Percentiles rank a stretch among this genome's conserved stretches.
These are phyloP conservation scores for Solea solea DNA, from an alignment of 2,113 vertebrate genomes.

Conservation along the genomic window DNA sequence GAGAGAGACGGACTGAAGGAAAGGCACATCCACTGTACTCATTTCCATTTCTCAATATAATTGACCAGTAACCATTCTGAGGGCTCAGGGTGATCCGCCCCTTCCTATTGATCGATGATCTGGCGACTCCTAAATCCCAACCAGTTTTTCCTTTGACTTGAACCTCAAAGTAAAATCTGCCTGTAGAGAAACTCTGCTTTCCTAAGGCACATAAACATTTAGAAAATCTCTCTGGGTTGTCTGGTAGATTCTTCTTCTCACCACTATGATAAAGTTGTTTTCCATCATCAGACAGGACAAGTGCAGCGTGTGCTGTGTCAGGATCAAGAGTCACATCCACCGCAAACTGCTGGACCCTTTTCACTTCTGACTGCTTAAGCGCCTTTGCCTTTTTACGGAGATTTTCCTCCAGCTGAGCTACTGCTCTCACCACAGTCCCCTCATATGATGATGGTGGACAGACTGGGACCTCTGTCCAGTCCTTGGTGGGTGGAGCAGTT, in stretches of 20 bases:
- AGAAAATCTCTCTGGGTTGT: slow-evolving; percentile 25
- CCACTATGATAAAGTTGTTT: background rate
- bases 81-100: background rate
- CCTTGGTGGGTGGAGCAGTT: slow-evolving; percentile 1
- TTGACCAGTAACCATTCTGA: background rate
- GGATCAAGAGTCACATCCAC: slow-evolving; percentile 29
- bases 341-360: slow-evolving; percentile 15
- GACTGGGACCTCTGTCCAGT: slow-evolving; percentile 6
- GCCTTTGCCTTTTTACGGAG: background rate
- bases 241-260: background rate
- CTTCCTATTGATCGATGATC: slow-evolving; percentile 13
- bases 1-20: background rate
- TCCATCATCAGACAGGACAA: slow-evolving; percentile 15
- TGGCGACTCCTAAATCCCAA: slow-evolving; percentile 11
- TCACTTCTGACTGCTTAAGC: slow-evolving; percentile 13
- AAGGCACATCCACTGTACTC: too few relatives aligned
- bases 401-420: slow-evolving; percentile 21
- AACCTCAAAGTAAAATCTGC: slow-evolving; percentile 33
- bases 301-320: background rate
- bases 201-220: background rate
- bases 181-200: slow-evolving; percentile 24
- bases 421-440: slow-evolving; percentile 3
- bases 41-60: background rate
- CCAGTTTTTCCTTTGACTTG: background rate
- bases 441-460: background rate